Percentiles rank a stretch among this genome's conserved stretches.
Evolutionary conservation across 1,140 invertebrate genomes (phyloP).

Genomic region (Camponotus floridanus): DNA sequence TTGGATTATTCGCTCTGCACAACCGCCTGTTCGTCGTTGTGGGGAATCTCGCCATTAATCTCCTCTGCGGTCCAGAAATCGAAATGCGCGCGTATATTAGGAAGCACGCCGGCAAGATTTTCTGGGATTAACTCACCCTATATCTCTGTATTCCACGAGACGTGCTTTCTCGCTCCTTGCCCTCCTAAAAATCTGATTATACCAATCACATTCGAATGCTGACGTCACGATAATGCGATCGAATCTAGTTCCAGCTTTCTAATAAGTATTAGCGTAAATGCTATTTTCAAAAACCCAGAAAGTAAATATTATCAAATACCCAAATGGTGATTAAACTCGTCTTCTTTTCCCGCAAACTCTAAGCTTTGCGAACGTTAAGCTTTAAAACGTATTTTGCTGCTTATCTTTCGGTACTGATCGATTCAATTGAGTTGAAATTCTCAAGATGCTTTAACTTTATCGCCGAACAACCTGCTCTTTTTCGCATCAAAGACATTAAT

Average conservation of each 20-base stretch:
- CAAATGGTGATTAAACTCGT: neutral
- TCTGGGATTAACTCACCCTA: neutral
- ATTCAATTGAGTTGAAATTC: neutral
- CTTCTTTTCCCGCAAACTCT: neutral
- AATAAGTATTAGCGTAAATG: neutral
- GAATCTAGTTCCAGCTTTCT: neutral
- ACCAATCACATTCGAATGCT: neutral
- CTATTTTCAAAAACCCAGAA: neutral
- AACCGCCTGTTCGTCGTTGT: conserved; percentile 17
- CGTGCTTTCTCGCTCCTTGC: neutral
- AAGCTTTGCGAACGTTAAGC: too few species aligned
- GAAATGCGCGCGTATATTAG: conserved; percentile 48
- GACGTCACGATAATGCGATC: neutral
- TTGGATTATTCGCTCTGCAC: conserved; percentile 51
- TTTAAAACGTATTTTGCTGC: neutral
- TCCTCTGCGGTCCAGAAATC: conserved; percentile 63
- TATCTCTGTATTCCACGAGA: neutral
- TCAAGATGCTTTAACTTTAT: neutral
- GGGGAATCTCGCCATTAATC: conserved; percentile 65
- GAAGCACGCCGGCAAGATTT: neutral
- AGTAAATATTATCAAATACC: neutral
- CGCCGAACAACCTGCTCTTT: neutral
- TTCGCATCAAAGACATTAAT: neutral
- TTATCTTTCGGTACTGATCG: conserved; percentile 8
- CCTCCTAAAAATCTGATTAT: conserved; percentile 5